A percentile compares a stretch with the other conserved stretches of the same genome.
phyloP scores from a whole-genome alignment of 2,113 vertebrate species.

The Trochalopteron elliotii region DNA sequence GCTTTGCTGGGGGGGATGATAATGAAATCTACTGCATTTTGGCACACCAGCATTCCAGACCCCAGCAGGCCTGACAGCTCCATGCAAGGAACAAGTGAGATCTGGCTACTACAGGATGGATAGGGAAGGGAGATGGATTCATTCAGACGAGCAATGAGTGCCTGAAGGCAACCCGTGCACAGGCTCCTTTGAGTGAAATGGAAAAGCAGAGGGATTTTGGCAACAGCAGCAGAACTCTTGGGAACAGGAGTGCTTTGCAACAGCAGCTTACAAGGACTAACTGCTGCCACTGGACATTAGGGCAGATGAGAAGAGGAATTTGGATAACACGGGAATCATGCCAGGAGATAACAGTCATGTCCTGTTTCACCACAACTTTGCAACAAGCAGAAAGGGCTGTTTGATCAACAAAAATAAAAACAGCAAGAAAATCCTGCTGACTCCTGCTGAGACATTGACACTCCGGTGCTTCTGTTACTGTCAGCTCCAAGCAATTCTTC shows the following conservation, averaged over 20 bases:
- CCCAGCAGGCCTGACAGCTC: neutral
- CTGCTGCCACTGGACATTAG: neutral
- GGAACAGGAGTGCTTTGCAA: neutral
- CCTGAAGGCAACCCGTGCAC: neutral
- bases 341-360: neutral
- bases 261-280: conserved; percentile 7
- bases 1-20: neutral
- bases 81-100: neutral
- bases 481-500: neutral
- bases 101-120: neutral
- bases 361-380: neutral
- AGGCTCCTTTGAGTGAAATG: neutral
- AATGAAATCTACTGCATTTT: neutral
- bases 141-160: neutral
- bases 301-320: neutral
- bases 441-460: neutral
- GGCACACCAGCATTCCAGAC: neutral
- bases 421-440: neutral
- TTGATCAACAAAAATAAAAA: neutral
- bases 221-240: neutral
- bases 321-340: neutral
- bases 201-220: neutral
- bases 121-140: neutral
- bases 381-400: neutral
- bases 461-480: neutral